Evolutionary conservation across 2,113 vertebrate species (phyloP), one percentile per base, ranked within the genome.

Genomic region (Callopanchax toddi): DNA sequence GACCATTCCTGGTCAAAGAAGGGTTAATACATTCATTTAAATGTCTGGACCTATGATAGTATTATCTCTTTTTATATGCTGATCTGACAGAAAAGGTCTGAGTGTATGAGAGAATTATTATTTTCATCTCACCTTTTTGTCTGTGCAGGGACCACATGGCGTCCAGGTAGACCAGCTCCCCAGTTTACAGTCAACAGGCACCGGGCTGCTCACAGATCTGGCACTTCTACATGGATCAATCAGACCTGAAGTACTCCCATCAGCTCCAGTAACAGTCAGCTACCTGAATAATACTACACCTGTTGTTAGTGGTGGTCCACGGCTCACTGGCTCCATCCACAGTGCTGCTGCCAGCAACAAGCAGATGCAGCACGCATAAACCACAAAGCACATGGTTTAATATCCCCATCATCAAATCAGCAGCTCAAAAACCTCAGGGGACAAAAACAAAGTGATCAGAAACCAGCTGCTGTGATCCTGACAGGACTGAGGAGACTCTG

Each of bases 101-200:
- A 26, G 1, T 1, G 6, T n/a, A 7, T 3, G 18, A 34, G 4
- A 22, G 51, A 49, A 23, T 20, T 7, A n/a, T n/a, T 2, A 25
- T 1, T 26, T 32, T 7, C 29, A 32, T 3, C 29, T 53, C 51
- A 98, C 97, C 93, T 85, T 93, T 83, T 78, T 91, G 23, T 92
- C 85, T 77, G 94, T 94, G 81, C 96, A 98, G 45, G 94, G 82
- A 66, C 91, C 86, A 81, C 97, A 99, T 0, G 88, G 72, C 2
- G 93, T 95, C 97, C 97, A 99, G 32, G 82, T 44, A 4, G 95
- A 93, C 97, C 97, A 98, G 32, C 51, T 77, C 56, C 90, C 87
- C 73, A 96, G 73, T 56, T 58, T 89, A 70, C 97, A 99, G 86
- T 91, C 23, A 1, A 94, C 79, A 0, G 95, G 90, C 72, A 5